Evolutionary conservation across 2,797 vertebrate genomes (phyloP), one percentile per base, ranked within the genome.

Genomic region (Galagoides demidoff): DNA sequence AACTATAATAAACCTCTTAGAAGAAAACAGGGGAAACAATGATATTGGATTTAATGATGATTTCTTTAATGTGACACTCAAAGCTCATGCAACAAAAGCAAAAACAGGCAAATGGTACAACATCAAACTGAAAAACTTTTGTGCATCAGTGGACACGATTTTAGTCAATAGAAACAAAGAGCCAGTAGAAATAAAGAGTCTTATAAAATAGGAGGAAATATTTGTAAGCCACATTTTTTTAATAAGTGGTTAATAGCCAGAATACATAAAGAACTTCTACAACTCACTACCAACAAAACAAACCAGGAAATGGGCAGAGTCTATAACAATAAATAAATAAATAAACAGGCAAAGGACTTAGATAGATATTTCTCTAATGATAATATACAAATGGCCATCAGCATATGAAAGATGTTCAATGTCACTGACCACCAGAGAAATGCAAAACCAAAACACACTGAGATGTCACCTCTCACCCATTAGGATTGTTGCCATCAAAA

Each of bases 91-190:
- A 31, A 73, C 70, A 76, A 85, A 73, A 34, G 17, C 49, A 45
- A 77, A 85, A 96, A 57, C 3, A 83, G 7, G 74, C 11, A 68
- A 85, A 83, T 66, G 11, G 57, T 16, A 89, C 3, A 68, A 68
- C 6, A 39, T 73, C 31, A 96, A 89, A 86, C 31, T 94, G 73
- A 59, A 85, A 70, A 59, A 64, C 4, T 81, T 52, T 66, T 68
- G 37, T 59, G 7, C 57, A 79, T 59, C 45, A n/a, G 89, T 71
- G 90, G 23, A 77, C 1, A 73, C 34, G 37, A 71, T 23, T 37
- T 37, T 22, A 77, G 93, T 57, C 63, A 93, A 89, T 37, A 81
- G 19, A 89, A 77, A 23, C 29, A 5, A 91, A 84, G 87, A 91
- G 39, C 13, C 19, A 84, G 59, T 31, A 76, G 11, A 89, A 77